phyloP scores from a whole-genome alignment of 1,140 invertebrate genomes.

The Listronotus bonariensis region DNA sequence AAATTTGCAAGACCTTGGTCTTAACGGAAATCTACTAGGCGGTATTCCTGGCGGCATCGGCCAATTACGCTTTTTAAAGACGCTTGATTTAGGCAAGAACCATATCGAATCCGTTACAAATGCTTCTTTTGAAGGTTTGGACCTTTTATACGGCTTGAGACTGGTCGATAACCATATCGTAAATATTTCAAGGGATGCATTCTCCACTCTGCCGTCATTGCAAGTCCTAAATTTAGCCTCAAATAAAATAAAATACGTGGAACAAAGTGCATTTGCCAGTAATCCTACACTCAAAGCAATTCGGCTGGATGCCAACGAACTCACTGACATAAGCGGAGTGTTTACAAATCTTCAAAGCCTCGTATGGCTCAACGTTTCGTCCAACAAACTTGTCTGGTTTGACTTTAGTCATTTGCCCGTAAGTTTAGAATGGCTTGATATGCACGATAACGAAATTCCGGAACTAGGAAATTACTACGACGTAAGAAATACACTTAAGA shows the following conservation, averaged over 20 bases:
- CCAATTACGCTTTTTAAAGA: constrained; percentile 70
- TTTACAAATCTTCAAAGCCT: constrained; percentile 68
- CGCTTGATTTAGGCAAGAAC: constrained; percentile 80
- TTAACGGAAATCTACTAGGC: constrained; percentile 75
- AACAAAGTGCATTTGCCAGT: constrained; percentile 67
- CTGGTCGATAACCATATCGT: constrained; percentile 70
- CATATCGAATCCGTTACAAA: constrained; percentile 66
- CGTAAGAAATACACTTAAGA: constrained; percentile 63
- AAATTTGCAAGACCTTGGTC: constrained; percentile 76
- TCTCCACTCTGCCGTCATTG: constrained; percentile 66
- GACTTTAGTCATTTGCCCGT: constrained; percentile 70
- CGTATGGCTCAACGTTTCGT: constrained; percentile 73
- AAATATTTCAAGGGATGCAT: constrained; percentile 69
- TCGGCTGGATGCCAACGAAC: constrained; percentile 69
- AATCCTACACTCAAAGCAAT: constrained; percentile 68
- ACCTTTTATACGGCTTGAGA: constrained; percentile 66
- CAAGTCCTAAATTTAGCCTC: constrained; percentile 72
- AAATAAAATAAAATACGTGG: constrained; percentile 69
- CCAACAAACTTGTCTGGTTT: constrained; percentile 69
- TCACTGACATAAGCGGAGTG: constrained; percentile 68
- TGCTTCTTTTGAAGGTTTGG: constrained; percentile 66
- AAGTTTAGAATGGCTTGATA: constrained; percentile 72
- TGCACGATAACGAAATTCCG: constrained; percentile 69
- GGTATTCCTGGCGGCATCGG: constrained; percentile 73
- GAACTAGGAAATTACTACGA: constrained; percentile 72